Evolutionary conservation across 2,797 vertebrate species (phyloP).

Genomic region (Dallia pectoralis): DNA sequence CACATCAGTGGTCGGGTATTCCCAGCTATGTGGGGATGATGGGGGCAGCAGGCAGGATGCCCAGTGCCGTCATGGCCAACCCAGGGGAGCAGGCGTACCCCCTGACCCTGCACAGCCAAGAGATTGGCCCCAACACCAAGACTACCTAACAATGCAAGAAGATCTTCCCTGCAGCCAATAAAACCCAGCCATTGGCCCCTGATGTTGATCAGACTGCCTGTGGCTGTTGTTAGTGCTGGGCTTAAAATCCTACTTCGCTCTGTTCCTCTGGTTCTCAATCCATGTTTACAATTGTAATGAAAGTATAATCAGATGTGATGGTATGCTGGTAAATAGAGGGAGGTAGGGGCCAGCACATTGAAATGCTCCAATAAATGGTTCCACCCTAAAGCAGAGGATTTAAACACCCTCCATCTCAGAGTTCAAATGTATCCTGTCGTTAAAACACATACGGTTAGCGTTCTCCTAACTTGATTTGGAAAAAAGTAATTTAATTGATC

Average conservation of each 20-base stretch:
- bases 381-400: background rate
- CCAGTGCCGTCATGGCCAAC: constrained; percentile 62
- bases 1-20: constrained; percentile 71
- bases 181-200: background rate
- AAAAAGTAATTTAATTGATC: background rate
- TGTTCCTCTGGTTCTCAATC: background rate
- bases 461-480: background rate
- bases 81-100: constrained; percentile 73
- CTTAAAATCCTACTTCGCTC: background rate
- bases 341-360: background rate
- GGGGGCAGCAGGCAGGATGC: constrained; percentile 59
- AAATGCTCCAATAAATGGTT: background rate
- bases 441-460: background rate
- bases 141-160: constrained; percentile 70
- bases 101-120: constrained; percentile 64
- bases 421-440: background rate
- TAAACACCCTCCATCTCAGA: background rate
- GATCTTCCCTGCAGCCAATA: background rate
- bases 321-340: background rate
- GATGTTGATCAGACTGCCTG: background rate
- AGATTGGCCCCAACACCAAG: constrained; percentile 70
- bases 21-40: constrained; percentile 60
- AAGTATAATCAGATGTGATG: background rate
- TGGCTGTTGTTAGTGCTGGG: background rate
- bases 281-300: background rate